A percentile compares a stretch with the other conserved stretches of the same genome.
These are phyloP conservation scores for Drosophila tsacasi DNA, from an alignment of 1,140 invertebrate species.

Conservation along the genomic window DNA sequence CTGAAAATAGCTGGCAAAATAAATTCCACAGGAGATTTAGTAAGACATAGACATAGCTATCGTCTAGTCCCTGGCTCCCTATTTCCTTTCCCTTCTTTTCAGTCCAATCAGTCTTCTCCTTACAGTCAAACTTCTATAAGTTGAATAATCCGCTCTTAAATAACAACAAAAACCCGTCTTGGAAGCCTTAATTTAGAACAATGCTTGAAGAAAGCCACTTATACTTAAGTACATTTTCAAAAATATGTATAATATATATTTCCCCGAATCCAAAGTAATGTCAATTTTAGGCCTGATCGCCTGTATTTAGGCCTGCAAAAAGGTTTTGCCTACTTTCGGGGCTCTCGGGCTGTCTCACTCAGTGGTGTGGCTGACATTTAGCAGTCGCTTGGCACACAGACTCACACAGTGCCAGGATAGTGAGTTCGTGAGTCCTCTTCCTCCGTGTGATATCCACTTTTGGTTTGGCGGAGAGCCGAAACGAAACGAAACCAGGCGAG, in stretches of 20 bases:
- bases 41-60: slow-evolving; percentile 33
- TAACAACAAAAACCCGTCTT: too few relatives aligned
- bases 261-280: too few relatives aligned
- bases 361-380: slow-evolving; percentile 58
- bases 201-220: background rate
- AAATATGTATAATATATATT: background rate
- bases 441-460: slow-evolving; percentile 39
- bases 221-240: too few relatives aligned
- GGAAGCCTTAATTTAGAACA: too few relatives aligned
- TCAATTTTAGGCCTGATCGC: background rate
- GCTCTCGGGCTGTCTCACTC: slow-evolving; percentile 33
- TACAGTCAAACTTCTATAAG: background rate
- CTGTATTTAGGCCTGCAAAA: slow-evolving; percentile 11
- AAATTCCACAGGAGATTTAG: slow-evolving; percentile 40
- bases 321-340: slow-evolving; percentile 51
- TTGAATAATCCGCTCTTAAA: background rate
- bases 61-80: slow-evolving; percentile 2
- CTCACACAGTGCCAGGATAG: slow-evolving; percentile 16
- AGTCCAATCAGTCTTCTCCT: slow-evolving; percentile 3
- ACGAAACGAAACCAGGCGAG: slow-evolving; percentile 22
- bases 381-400: slow-evolving; percentile 57
- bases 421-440: background rate
- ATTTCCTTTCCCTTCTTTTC: background rate
- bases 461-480: slow-evolving; percentile 17
- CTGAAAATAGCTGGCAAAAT: slow-evolving; percentile 50